Evolutionary conservation across 2,797 vertebrate genomes (phyloP).

Genomic region (Chaenodraco wilsoni): DNA sequence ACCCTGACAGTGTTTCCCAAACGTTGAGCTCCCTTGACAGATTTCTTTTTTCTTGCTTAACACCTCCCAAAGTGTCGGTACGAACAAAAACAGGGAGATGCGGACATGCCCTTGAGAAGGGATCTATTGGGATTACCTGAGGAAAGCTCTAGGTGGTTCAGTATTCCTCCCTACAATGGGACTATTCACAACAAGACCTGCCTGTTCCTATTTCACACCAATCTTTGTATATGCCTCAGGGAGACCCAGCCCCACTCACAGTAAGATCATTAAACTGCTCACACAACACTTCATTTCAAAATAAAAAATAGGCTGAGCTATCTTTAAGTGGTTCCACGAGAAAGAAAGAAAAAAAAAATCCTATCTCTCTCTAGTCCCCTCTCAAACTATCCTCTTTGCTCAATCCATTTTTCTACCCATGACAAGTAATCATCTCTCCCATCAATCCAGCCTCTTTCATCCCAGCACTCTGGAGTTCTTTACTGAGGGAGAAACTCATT

Average conservation of each 20-base stretch:
- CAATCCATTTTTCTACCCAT: constrained; percentile 82
- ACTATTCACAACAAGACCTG: constrained; percentile 64
- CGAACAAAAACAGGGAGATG: constrained; percentile 70
- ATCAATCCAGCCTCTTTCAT: constrained; percentile 82
- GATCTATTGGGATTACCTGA: constrained; percentile 71
- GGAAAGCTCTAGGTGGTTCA: constrained; percentile 65
- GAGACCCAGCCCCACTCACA: constrained; percentile 66
- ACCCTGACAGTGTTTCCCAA: constrained; percentile 78
- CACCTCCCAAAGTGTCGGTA: constrained; percentile 71
- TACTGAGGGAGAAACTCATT: constrained; percentile 77
- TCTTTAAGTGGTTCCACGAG: constrained; percentile 73
- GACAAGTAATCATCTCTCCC: constrained; percentile 84
- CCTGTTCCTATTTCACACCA: constrained; percentile 77
- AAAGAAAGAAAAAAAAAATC: constrained; percentile 56
- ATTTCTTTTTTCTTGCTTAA: constrained; percentile 64
- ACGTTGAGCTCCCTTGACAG: constrained; percentile 75
- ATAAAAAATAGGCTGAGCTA: constrained; percentile 76
- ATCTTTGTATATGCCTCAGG: constrained; percentile 68
- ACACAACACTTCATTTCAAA: constrained; percentile 79
- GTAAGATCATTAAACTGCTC: constrained; percentile 79
- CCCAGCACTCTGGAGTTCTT: constrained; percentile 79
- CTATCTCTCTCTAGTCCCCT: constrained; percentile 73
- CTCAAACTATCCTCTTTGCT: constrained; percentile 67
- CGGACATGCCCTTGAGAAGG: constrained; percentile 64
- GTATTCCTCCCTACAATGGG: constrained; percentile 59